Base-by-base conservation (phyloP, 2,888 invertebrate genomes). In the Meloe dianella region DNA sequence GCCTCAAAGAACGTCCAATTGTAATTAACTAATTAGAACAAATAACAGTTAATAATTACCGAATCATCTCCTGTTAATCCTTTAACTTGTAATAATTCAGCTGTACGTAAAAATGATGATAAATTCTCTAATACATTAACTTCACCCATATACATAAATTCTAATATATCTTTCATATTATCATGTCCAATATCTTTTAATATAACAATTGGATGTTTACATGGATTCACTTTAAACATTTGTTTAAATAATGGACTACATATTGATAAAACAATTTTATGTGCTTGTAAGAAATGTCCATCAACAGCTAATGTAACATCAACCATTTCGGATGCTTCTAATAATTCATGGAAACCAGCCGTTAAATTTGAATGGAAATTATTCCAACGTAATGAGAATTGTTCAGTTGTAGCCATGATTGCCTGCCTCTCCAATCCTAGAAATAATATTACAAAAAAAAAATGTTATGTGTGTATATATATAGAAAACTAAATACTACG, bases 191-290 rank as follows among this genome's bases (percentile, higher is more conserved):
- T 89, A 84, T 91, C 91, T 79, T 90, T 90, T 64, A 91, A 83
- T 71, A 91, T 91, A 65, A 91, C 90, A 74, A 91, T 91, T 0
- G 91, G 91, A 84, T 91, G 91, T 76, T 90, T 90, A 76, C 91
- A 91, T 0, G 90, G 90, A 77, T 90, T 91, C 75, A 86, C 86
- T 85, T 91, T 91, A 81, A 92, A 92, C 75, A 92, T 85, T 81
- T 90, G 89, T 82, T 91, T 91, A 83, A 92, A 92, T 81, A 91
- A 92, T 30, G 92, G 91, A 80, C 92, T 92, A 85, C 92, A 92
- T 59, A 92, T 90, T 27, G 92, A 92, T 60, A 92, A 85, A 75
- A 92, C 91, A 72, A 92, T 86, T 82, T 92, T 92, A 83, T 92
- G 92, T 20, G 92, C 92, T 79, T 91, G 89, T 60, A 92, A 85